These are phyloP conservation scores for Ptilonorhynchus violaceus DNA, from an alignment of 2,113 vertebrate genomes.

Conservation along the genomic window DNA sequence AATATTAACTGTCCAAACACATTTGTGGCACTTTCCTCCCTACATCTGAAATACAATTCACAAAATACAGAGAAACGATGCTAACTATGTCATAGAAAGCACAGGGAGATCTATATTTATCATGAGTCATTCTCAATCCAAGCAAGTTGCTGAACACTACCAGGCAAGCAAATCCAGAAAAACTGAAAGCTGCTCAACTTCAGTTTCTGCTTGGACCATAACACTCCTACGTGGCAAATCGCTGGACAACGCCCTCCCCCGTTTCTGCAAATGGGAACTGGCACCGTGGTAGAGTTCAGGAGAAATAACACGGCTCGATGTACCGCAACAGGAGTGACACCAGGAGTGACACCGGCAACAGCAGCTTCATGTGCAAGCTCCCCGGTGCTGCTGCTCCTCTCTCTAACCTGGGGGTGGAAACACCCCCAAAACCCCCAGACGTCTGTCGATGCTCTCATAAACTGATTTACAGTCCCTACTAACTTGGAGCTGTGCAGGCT, in stretches of 20 bases:
- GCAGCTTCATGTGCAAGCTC: fast-evolving
- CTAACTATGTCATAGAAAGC: not conserved
- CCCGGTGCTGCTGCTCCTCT: not conserved
- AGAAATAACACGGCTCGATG: fast-evolving
- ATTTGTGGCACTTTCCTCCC: not conserved
- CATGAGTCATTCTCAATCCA: not conserved
- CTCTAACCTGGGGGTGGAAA: not conserved
- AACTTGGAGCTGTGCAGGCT: not conserved
- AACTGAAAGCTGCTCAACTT: not conserved
- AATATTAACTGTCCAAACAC: not conserved
- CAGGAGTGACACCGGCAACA: not conserved
- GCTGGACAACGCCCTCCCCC: fast-evolving
- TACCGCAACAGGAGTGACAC: not conserved
- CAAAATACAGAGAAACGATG: not conserved
- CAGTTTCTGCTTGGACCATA: not conserved
- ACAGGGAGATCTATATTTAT: not conserved
- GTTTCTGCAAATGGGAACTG: not conserved
- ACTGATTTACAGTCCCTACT: not conserved
- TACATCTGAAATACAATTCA: not conserved
- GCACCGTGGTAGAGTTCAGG: not conserved
- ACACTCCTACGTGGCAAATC: not conserved
- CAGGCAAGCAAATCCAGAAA: not conserved
- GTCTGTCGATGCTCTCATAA: not conserved
- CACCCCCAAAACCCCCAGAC: fast-evolving
- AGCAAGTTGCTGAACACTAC: not conserved